These are phyloP conservation scores for Clarias pachynema DNA, from an alignment of 2,797 vertebrate species.

Conservation along the genomic window DNA sequence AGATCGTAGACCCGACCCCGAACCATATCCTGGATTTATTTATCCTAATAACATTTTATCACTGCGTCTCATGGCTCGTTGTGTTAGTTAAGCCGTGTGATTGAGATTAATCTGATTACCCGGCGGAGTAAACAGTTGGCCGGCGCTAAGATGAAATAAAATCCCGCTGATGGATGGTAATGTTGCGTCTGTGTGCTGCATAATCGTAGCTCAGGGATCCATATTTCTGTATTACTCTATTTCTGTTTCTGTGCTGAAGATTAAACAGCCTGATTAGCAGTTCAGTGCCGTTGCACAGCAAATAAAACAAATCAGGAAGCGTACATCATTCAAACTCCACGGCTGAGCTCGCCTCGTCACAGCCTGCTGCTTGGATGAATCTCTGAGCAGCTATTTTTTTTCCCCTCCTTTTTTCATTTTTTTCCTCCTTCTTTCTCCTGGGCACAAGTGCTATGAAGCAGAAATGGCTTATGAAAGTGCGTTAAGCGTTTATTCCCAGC, in stretches of 20 bases:
- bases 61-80: slow-evolving; percentile 66
- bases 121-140: slow-evolving; percentile 73
- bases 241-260: not conserved
- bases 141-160: slow-evolving; percentile 68
- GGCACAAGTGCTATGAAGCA: not conserved
- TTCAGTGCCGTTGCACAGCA: not conserved
- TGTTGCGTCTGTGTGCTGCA: not conserved
- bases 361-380: not conserved
- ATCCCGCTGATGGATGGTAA: slow-evolving; percentile 40
- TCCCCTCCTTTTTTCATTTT: not conserved
- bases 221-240: slow-evolving; percentile 4
- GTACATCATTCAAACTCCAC: not conserved
- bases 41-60: slow-evolving; percentile 79
- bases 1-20: slow-evolving; percentile 74
- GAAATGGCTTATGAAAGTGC: slow-evolving; percentile 4
- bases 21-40: slow-evolving; percentile 77
- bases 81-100: slow-evolving; percentile 64
- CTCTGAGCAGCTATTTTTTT: not conserved
- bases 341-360: not conserved
- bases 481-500: not conserved
- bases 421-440: not conserved
- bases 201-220: slow-evolving; percentile 18
- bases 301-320: slow-evolving; percentile 3
- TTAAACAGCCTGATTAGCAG: slow-evolving; percentile 8
- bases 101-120: slow-evolving; percentile 69